A percentile compares a stretch with the other conserved stretches of the same genome.
phyloP scores from a whole-genome alignment of 2,797 vertebrate genomes.

The Cyprinella venusta region DNA sequence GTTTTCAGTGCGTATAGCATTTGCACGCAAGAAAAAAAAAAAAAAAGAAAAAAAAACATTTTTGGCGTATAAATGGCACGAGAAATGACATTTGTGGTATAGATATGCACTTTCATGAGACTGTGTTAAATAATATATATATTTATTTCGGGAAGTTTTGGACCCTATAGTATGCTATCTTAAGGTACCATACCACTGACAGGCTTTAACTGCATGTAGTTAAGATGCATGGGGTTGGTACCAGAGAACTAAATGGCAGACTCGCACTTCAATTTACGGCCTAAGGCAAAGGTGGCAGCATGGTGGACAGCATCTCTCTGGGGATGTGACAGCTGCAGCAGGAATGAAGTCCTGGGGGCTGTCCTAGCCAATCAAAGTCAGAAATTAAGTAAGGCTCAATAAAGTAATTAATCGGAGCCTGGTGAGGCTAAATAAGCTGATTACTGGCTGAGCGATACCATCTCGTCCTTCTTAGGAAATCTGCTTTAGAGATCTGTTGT shows the following conservation, averaged over 20 bases:
- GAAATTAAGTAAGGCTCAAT: conserved; percentile 57
- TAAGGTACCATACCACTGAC: background rate
- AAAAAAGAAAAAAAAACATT: too few relatives aligned
- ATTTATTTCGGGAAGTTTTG: too few relatives aligned
- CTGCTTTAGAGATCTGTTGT: conserved; percentile 32
- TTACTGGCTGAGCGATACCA: conserved; percentile 53
- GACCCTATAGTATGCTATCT: background rate
- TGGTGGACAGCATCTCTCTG: conserved; percentile 15
- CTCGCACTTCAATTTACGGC: background rate
- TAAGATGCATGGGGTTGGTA: conserved; percentile 12
- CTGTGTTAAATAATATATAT: too few relatives aligned
- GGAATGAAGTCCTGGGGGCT: conserved; percentile 39
- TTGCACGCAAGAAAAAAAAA: too few relatives aligned
- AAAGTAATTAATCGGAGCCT: conserved; percentile 61
- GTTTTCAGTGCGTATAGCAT: too few relatives aligned
- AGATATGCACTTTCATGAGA: too few relatives aligned
- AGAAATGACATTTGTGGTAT: too few relatives aligned
- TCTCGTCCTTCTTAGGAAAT: conserved; percentile 46
- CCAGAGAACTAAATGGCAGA: conserved; percentile 22
- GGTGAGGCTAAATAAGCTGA: conserved; percentile 58
- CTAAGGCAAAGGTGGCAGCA: background rate
- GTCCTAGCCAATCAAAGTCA: conserved; percentile 52
- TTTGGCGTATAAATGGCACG: too few relatives aligned
- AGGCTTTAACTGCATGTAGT: background rate
- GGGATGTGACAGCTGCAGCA: conserved; percentile 38